Percentiles rank a stretch among this genome's conserved stretches.
Conservation (phyloP, 92 coral and sea anemone genomes). For the Muricea muricata region DNA sequence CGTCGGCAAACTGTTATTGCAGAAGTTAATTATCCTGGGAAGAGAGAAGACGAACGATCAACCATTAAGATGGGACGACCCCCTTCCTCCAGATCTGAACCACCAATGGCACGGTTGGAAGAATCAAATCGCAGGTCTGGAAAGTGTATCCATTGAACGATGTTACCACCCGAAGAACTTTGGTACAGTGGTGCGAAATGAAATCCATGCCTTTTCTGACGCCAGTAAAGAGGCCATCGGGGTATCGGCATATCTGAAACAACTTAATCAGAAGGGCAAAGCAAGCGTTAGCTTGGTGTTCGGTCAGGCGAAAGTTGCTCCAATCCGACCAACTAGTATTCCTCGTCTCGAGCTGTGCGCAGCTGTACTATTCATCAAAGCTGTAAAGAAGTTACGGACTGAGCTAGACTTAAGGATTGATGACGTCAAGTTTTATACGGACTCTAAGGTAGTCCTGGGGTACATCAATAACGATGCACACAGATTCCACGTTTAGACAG, state of each 20-base stretch:
- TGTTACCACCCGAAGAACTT: conserved; percentile 31
- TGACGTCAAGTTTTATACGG: conserved; percentile 48
- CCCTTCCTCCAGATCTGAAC: conserved; percentile 26
- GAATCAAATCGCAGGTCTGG: conserved; percentile 15
- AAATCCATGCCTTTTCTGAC: conserved; percentile 55
- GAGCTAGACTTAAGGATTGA: conserved; percentile 25
- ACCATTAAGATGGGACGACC: conserved; percentile 57
- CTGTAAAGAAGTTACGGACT: conserved; percentile 11
- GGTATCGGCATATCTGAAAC: conserved; percentile 36
- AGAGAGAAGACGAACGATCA: conserved; percentile 16
- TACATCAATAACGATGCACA: conserved; percentile 43
- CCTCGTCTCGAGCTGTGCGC: conserved; percentile 62
- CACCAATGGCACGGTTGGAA: conserved; percentile 35
- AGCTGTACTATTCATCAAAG: conserved; percentile 28
- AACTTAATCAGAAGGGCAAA: background rate
- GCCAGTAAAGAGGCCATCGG: conserved; percentile 56
- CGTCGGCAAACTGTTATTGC: conserved; percentile 48
- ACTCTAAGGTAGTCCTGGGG: conserved; percentile 50
- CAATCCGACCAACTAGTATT: conserved; percentile 25
- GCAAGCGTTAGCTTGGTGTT: background rate
- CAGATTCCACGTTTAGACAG: conserved; percentile 39
- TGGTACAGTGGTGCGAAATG: conserved; percentile 23
- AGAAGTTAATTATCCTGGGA: conserved; percentile 43
- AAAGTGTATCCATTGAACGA: conserved; percentile 16
- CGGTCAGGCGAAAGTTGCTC: conserved; percentile 44